Evolutionary conservation across 2,888 invertebrate genomes (phyloP).

Genomic region (Gymnoscelis rufifasciata): DNA sequence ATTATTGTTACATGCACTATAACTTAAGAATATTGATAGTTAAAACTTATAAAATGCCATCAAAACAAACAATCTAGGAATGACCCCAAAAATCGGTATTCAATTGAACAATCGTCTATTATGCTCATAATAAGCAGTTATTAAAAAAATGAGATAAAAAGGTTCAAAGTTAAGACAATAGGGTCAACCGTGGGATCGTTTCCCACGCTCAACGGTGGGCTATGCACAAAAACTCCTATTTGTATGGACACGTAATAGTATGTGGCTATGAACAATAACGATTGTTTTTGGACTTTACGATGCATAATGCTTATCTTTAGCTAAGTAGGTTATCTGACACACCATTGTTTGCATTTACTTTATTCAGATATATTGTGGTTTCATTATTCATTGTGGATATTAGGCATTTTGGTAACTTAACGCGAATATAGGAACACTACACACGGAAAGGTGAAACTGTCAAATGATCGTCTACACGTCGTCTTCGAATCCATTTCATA

Average conservation of each 20-base stretch:
- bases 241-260: conserved; percentile 32
- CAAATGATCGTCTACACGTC: no score
- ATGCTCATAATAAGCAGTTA: conserved; percentile 65
- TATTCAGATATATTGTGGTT: conserved; percentile 8
- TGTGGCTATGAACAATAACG: conserved; percentile 31
- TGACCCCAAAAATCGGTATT: conserved; percentile 43
- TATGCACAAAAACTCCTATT: conserved; percentile 40
- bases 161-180: conserved; percentile 46
- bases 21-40: no score
- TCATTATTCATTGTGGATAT: conserved; percentile 4
- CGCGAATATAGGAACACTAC: no score
- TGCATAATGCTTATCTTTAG: conserved; percentile 27
- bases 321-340: conserved; percentile 28
- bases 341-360: conserved; percentile 22
- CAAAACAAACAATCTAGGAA: conserved; percentile 21
- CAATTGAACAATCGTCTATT: conserved; percentile 74
- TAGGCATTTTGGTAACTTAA: not conserved
- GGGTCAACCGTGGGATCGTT: conserved; percentile 53
- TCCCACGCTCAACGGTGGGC: conserved; percentile 51
- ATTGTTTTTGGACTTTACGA: conserved; percentile 31
- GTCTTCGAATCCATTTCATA: no score
- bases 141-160: conserved; percentile 63
- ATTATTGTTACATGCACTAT: no score
- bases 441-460: no score
- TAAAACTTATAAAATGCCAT: conserved; percentile 14